Conservation (phyloP, 2,113 vertebrate species). For the Syrmaticus mikado region DNA sequence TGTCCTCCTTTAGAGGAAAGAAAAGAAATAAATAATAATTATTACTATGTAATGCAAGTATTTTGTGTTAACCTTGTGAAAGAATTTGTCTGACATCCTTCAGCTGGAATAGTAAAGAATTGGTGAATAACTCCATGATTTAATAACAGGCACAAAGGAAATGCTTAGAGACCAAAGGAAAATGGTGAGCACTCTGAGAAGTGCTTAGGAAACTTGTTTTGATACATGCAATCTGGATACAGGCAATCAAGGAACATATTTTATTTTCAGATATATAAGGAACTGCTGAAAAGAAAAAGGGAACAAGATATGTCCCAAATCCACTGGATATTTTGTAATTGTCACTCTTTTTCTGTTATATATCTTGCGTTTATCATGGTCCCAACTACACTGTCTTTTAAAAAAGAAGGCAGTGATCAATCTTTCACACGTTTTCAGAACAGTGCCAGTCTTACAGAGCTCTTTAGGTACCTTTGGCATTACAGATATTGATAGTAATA, state of each 20-base stretch:
- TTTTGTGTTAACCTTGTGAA: not conserved
- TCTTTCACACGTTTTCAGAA: not conserved
- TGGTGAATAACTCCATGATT: not conserved
- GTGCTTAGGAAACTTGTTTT: not conserved
- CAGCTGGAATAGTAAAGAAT: not conserved
- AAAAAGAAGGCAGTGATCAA: not conserved
- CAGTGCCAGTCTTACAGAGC: not conserved
- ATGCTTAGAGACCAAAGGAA: not conserved
- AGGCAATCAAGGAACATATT: not conserved
- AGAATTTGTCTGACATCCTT: not conserved
- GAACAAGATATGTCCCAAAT: not conserved
- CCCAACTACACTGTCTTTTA: not conserved
- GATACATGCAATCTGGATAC: not conserved
- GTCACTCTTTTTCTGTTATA: not conserved
- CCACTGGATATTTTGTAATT: not conserved
- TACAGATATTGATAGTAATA: not conserved
- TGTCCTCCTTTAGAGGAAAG: not conserved
- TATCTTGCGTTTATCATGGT: not conserved
- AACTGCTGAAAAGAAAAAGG: not conserved
- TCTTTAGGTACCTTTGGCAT: not conserved
- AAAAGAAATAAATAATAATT: not conserved
- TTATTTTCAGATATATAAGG: not conserved
- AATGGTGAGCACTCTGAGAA: not conserved
- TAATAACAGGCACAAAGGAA: not conserved
- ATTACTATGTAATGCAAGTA: not conserved